Percentiles rank a stretch among this genome's conserved stretches.
phyloP scores from a whole-genome alignment of 2,797 vertebrate genomes.

The Oryzias sinensis region DNA sequence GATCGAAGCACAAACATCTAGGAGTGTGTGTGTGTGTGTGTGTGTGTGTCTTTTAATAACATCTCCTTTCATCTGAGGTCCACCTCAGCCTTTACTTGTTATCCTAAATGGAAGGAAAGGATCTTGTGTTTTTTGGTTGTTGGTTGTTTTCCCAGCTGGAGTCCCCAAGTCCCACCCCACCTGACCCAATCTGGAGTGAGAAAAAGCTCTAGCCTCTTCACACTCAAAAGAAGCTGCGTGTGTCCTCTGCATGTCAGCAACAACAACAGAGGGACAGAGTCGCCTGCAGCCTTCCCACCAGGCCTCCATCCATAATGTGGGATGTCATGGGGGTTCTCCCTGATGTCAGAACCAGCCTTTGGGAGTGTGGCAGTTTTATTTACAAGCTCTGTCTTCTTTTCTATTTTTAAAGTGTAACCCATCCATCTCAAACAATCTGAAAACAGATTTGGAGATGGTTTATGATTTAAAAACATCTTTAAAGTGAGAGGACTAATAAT shows the following conservation, averaged over 20 bases:
- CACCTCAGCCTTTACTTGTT: conserved; percentile 18
- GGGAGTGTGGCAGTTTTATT: conserved; percentile 16
- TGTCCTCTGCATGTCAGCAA: conserved; percentile 61
- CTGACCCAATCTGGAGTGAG: conserved; percentile 32
- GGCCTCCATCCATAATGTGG: conserved; percentile 60
- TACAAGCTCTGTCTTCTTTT: neutral
- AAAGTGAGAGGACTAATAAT: too few relatives aligned
- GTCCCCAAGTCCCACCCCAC: conserved; percentile 10
- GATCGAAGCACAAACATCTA: neutral
- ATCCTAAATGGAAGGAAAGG: conserved; percentile 22
- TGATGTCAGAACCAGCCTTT: conserved; percentile 21
- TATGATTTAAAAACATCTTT: conserved; percentile 2
- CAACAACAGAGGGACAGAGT: conserved; percentile 54
- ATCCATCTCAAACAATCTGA: too few relatives aligned
- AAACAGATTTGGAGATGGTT: conserved; percentile 6
- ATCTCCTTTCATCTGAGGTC: conserved; percentile 27
- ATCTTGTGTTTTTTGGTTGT: conserved; percentile 39
- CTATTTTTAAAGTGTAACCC: conserved; percentile 16
- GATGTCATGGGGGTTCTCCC: conserved; percentile 53
- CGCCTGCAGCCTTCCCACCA: conserved; percentile 57
- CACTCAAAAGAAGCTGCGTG: conserved; percentile 57
- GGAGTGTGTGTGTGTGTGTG: neutral
- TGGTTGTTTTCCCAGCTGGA: conserved; percentile 22
- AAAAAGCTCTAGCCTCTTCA: conserved; percentile 29
- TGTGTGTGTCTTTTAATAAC: too few relatives aligned